Conservation (phyloP, 2,113 vertebrate species). For the Rhadina sibilatrix region DNA sequence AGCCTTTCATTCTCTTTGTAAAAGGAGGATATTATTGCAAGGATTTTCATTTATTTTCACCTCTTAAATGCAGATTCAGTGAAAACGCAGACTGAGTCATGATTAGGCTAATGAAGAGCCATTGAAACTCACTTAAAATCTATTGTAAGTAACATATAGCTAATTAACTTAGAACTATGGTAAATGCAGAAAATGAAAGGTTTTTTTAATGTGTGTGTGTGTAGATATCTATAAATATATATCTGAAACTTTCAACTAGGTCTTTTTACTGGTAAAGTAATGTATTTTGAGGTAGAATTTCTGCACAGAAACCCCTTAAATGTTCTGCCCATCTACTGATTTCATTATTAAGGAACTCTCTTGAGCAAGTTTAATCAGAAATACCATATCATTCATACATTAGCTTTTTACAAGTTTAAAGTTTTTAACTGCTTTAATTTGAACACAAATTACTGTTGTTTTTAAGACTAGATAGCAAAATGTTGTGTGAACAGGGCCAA, state of each 20-base stretch:
- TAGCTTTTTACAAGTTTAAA: neutral
- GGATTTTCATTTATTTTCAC: neutral
- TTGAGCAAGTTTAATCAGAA: neutral
- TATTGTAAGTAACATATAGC: neutral
- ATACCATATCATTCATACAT: neutral
- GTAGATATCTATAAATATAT: fast-evolving
- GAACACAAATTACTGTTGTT: neutral
- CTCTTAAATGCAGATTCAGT: neutral
- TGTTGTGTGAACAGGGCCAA: neutral
- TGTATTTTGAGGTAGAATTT: neutral
- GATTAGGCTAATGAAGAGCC: slow-evolving; percentile 12
- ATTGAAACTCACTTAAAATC: slow-evolving; percentile 1
- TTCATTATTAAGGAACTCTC: neutral
- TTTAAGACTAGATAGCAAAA: neutral
- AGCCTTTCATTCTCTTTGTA: neutral
- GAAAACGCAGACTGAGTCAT: neutral
- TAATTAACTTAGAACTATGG: neutral
- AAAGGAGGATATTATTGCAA: neutral
- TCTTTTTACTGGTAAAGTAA: neutral
- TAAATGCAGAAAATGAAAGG: neutral
- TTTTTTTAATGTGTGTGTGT: fast-evolving
- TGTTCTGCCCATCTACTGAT: neutral
- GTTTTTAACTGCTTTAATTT: neutral
- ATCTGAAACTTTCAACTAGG: neutral
- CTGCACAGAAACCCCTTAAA: neutral